These are phyloP conservation scores for Oxyura jamaicensis DNA, from an alignment of 2,113 vertebrate species.

Conservation along the genomic window DNA sequence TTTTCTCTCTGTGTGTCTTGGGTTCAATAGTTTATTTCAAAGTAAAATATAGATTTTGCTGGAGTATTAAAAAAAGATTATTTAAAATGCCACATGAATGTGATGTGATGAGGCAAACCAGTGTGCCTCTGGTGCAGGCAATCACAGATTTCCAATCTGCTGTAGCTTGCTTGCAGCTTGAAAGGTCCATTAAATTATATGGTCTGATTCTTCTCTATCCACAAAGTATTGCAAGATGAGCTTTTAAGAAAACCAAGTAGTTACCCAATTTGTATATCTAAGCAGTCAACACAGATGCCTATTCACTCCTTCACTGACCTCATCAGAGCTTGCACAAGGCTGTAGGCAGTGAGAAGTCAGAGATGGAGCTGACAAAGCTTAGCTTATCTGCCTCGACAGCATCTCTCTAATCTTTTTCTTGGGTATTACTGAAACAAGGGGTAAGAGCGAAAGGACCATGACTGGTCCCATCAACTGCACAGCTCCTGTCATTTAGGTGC, in stretches of 20 bases:
- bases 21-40: background rate
- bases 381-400: fast-evolving
- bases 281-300: background rate
- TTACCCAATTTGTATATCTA: background rate
- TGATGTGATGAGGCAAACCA: background rate
- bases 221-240: background rate
- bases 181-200: background rate
- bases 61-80: background rate
- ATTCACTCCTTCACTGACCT: background rate
- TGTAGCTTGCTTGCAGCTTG: background rate
- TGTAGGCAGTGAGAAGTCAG: background rate
- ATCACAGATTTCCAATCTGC: background rate
- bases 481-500: background rate
- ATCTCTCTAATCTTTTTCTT: background rate
- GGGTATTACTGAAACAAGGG: background rate
- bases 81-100: background rate
- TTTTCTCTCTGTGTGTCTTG: background rate
- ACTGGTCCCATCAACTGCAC: background rate
- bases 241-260: background rate
- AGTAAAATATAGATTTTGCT: background rate
- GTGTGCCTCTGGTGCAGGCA: background rate
- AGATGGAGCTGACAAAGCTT: background rate
- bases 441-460: background rate
- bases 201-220: background rate
- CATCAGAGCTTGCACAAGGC: background rate